phyloP scores from a whole-genome alignment of 2,888 invertebrate genomes.

The Brachynemurus nebulosus region DNA sequence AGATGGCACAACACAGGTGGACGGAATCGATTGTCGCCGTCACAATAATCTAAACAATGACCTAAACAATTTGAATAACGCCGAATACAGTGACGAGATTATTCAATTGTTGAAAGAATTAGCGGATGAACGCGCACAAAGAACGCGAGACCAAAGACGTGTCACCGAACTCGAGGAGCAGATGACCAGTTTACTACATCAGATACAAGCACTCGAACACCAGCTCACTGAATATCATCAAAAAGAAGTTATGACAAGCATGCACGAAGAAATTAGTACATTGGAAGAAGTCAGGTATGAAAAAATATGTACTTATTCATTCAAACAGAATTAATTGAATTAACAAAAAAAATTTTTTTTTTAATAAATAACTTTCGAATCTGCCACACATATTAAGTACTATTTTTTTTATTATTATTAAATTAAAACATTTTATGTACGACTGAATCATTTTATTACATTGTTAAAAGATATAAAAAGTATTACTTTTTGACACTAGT shows the following conservation, averaged over 20 bases:
- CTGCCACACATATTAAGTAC: too few relatives aligned
- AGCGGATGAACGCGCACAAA: conserved; percentile 51
- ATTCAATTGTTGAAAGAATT: conserved; percentile 50
- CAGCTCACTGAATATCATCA: conserved; percentile 49
- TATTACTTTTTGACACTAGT: too few relatives aligned
- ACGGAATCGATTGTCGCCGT: neutral
- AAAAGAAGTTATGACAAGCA: conserved; percentile 59
- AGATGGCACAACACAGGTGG: too few relatives aligned
- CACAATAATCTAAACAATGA: neutral
- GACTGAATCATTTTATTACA: too few relatives aligned
- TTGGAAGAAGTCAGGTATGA: conserved; percentile 81
- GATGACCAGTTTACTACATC: conserved; percentile 51
- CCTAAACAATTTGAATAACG: neutral
- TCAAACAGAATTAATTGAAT: too few relatives aligned
- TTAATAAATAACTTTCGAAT: too few relatives aligned
- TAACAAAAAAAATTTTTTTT: too few relatives aligned
- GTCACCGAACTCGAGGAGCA: conserved; percentile 67
- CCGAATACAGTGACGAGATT: conserved; percentile 27
- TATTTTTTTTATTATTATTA: too few relatives aligned
- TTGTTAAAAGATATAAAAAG: too few relatives aligned
- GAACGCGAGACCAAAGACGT: conserved; percentile 55
- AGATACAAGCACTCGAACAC: conserved; percentile 55
- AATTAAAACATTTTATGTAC: too few relatives aligned
- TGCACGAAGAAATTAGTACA: conserved; percentile 71
- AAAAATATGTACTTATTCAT: too few relatives aligned